phyloP scores from a whole-genome alignment of 2,797 vertebrate species.

The Anolis apletophallus region DNA sequence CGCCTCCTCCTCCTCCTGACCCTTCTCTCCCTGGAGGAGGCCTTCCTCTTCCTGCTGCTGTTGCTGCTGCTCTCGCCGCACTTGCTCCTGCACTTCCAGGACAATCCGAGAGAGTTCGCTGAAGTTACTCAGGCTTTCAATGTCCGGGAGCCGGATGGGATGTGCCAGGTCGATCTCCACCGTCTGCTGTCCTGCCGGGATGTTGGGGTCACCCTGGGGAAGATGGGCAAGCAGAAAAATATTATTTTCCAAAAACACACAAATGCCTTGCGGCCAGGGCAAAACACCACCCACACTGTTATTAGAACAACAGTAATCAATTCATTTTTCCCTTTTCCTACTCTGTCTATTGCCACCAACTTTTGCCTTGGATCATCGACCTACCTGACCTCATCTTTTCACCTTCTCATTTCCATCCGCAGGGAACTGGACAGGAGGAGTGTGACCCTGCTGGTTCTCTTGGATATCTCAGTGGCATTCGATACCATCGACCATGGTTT shows the following conservation, averaged over 20 bases:
- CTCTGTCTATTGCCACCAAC: neutral
- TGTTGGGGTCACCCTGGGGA: constrained; percentile 94
- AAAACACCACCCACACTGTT: neutral
- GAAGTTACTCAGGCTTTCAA: constrained; percentile 88
- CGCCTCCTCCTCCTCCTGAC: neutral
- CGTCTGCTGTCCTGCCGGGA: constrained; percentile 95
- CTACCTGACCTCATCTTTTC: too few species aligned
- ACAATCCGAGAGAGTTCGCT: constrained; percentile 92
- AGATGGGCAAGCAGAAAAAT: neutral
- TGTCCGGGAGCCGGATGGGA: constrained; percentile 87
- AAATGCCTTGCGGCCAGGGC: neutral
- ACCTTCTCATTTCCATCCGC: neutral
- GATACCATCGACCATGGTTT: too few species aligned
- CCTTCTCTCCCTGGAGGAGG: neutral
- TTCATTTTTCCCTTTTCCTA: neutral
- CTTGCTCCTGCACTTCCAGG: constrained; percentile 85
- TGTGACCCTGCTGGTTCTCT: too few species aligned
- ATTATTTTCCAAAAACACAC: too few species aligned
- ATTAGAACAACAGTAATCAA: too few species aligned
- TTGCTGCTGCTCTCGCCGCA: constrained; percentile 81
- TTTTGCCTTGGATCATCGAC: neutral
- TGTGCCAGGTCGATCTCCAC: constrained; percentile 89
- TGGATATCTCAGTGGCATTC: too few species aligned
- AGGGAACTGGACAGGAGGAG: too few species aligned
- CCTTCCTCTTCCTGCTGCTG: constrained; percentile 35